Base-by-base conservation (phyloP, 1,140 invertebrate species). In the Teleopsis dalmanni region DNA sequence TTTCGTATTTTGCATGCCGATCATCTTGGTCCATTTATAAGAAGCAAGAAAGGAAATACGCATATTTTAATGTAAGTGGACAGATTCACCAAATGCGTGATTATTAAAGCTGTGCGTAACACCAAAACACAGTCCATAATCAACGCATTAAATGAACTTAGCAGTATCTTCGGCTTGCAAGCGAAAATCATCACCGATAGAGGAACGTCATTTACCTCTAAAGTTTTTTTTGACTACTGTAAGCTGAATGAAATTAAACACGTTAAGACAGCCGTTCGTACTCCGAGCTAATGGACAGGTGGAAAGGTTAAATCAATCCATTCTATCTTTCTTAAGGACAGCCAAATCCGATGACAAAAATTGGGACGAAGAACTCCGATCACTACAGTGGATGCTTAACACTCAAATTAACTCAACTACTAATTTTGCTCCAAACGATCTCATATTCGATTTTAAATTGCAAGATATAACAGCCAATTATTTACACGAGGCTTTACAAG, bases 181-280 rank as follows among this genome's bases (percentile, higher is more conserved):
- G 44, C 27, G 9, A 26, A 60, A 6, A 57, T 74, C n/a, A 56
- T 69, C 3, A 54, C 33, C 5, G 33, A 34, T 16, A 34, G 33
- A 50, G 69, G 67, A 8, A 57, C 53, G 18, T 42, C 55, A 10
- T 71, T 69, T 42, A 62, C 58, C 0, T 47, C 58, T 0, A 54
- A 59, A 21, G n/a, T 42, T 6, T 63, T 70, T 34, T 21, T 43
- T 18, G 42, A 59, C 7, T 57, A 60, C 35, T 56, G 55, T 33
- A 22, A 43, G 9, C 21, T 53, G 13, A 37, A 59, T 8, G 49
- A 50, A 1, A 59, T 71, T 14, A 50, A 44, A 27, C 58, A 65
- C n/a, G 36, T 62, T 0, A 16, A 54, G 13, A 70, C 60, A 51
- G 64, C 64, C 2, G 56, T 70, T 7, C 56, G 55, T 18, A 56